Evolutionary conservation across 1,140 invertebrate species (phyloP), one percentile per base, ranked within the genome.

Genomic region (Meloidogyne exigua): DNA sequence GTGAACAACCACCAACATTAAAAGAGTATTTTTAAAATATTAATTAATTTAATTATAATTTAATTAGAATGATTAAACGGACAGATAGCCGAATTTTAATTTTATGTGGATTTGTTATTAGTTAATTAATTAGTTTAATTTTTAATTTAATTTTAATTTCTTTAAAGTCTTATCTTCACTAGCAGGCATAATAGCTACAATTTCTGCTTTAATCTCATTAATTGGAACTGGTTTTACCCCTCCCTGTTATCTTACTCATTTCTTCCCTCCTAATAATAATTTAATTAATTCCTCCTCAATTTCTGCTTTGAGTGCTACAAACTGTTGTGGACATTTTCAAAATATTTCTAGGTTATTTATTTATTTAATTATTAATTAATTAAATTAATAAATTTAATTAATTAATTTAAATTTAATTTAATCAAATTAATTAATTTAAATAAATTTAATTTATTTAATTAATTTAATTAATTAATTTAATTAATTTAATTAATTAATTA

Each of bases 271-370:
- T 32, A 63, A 67, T 12, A 9, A 66, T 10, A 26, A 28, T 70
- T 28, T n/a, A 57, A 39, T 15, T 32, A 57, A 23, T 71, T 18
- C 21, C 4, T 26, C 2, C 10, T 15, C 25, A 23, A 62, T n/a
- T 36, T 25, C 65, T 15, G 23, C 63, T 21, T 62, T 77, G 4
- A 25, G 75, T 21, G 77, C 42, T 57, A 74, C 69, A 28, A 77
- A 75, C 62, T 77, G 76, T 68, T 77, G 76, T 67, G 76, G 76
- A 21, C 25, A 15, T 36, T 73, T 23, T 21, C 76, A 77, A 57
- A 77, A 77, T 68, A 77, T 77, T 57, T 77, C 76, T 26, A 77
- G 75, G 68, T 63, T 65, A 42, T 9, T 1, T n/a, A n/a, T 7
- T 7, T 2, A 7, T 57, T n/a, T n/a, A n/a, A n/a, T n/a, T n/a